Base-by-base conservation (phyloP, 2,888 invertebrate genomes). In the Diabrotica balteata region DNA sequence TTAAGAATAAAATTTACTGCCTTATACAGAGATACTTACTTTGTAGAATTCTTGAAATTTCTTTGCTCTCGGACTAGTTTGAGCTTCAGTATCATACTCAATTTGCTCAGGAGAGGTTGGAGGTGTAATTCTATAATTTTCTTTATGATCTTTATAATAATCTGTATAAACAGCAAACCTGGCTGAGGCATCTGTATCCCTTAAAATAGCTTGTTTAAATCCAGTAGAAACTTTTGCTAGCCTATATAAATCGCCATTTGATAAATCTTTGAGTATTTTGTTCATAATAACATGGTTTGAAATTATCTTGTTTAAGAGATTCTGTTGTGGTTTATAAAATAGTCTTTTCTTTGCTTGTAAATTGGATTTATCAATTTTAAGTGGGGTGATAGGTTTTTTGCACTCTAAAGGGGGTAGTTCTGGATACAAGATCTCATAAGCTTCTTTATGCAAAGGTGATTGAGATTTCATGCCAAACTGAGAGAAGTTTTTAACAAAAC, bases 341-440 rank as follows among this genome's bases (percentile, higher is more conserved):
- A 81, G 69, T 7, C 78, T 72, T 60, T 80, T 81, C 63, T 80
- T 80, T 1, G 76, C 79, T 0, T 79, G 80, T 7, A 77, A 76
- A 42, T 65, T 61, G 22, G 67, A 55, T 62, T 78, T 79, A 5
- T 72, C 69, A 7, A 73, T 46, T 64, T 78, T 80, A 49, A 76
- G 76, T 7, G 80, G 79, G 7, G 78, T 76, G n/a, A 73, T 67
- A 10, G 65, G 62, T 53, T 73, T 77, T 22, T 66, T 72, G 7
- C 68, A 69, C 9, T 75, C 75, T 45, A 75, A 64, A 4, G 75
- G 71, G 7, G 74, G 77, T 43, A 81, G 63, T 47, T 74, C 79
- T 2, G 80, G 80, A 61, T 83, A 82, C 17, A 84, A 70, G 44
- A 83, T 80, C 46, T 79, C 78, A 45, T 81, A 76, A 10, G 76